Evolutionary conservation across 2,113 vertebrate genomes (phyloP).

Genomic region (Aramus guarauna): DNA sequence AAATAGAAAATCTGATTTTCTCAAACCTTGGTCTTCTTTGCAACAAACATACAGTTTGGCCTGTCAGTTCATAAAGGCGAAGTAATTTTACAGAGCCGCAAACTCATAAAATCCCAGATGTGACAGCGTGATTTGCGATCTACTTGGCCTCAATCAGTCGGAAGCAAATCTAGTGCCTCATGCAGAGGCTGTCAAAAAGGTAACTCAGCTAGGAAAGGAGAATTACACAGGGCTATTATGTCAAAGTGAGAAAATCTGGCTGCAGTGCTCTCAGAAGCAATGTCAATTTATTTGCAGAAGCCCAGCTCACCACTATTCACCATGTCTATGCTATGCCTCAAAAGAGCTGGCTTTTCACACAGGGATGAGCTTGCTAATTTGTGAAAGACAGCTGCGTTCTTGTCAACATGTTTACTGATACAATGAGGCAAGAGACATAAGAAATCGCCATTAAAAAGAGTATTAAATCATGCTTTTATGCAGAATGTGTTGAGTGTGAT

Average conservation of each 20-base stretch:
- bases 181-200: conserved; percentile 20
- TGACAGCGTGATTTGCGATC: neutral
- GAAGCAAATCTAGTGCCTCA: neutral
- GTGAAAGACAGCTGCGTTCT: neutral
- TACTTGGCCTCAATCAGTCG: conserved; percentile 40
- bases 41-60: neutral
- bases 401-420: neutral
- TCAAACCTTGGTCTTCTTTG: neutral
- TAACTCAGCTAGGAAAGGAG: neutral
- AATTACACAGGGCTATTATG: neutral
- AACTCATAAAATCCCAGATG: neutral
- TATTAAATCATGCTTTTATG: neutral
- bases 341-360: neutral
- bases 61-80: neutral
- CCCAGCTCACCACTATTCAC: neutral
- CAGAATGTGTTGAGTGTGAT: neutral
- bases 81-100: neutral
- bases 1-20: neutral
- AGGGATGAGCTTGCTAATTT: neutral
- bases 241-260: neutral
- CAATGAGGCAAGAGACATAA: neutral
- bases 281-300: neutral
- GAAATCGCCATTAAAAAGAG: neutral
- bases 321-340: neutral
- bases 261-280: neutral